Evolutionary conservation across 2,113 vertebrate species (phyloP).

Genomic region (Hyperoodon ampullatus): DNA sequence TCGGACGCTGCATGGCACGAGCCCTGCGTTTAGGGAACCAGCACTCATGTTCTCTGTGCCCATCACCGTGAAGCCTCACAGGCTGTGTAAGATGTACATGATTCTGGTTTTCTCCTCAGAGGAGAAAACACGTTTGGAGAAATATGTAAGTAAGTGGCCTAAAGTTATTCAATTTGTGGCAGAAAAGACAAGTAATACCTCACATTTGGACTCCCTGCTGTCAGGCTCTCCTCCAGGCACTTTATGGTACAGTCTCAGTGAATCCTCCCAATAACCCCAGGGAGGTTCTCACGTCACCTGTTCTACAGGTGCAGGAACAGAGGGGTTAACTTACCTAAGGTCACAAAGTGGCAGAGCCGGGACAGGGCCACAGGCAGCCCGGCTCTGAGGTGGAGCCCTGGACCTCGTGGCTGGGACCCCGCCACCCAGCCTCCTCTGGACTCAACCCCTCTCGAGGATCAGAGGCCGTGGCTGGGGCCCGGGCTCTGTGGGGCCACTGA

Average conservation of each 20-base stretch:
- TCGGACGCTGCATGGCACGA: rapidly evolving
- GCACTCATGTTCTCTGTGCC: rapidly evolving
- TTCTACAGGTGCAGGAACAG: neutral
- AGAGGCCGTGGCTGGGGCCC: neutral
- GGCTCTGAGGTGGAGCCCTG: rapidly evolving
- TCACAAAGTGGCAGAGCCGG: neutral
- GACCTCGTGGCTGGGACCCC: too few species aligned
- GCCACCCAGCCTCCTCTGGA: neutral
- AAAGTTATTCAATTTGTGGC: neutral
- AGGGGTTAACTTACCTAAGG: neutral
- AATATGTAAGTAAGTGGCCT: neutral
- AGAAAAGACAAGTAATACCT: neutral
- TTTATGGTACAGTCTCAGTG: neutral
- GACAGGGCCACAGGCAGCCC: neutral
- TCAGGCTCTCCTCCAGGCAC: neutral
- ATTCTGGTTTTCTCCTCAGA: neutral
- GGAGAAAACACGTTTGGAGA: neutral
- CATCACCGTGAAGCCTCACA: neutral
- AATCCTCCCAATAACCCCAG: neutral
- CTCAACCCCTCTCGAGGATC: neutral
- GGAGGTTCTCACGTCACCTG: neutral
- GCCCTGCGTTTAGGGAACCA: neutral
- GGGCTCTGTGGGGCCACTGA: neutral
- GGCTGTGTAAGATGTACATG: neutral
- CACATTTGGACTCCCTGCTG: neutral